Evolutionary conservation across 2,888 invertebrate genomes (phyloP), one percentile per base, ranked within the genome.

Genomic region (Synergus itoensis): DNA sequence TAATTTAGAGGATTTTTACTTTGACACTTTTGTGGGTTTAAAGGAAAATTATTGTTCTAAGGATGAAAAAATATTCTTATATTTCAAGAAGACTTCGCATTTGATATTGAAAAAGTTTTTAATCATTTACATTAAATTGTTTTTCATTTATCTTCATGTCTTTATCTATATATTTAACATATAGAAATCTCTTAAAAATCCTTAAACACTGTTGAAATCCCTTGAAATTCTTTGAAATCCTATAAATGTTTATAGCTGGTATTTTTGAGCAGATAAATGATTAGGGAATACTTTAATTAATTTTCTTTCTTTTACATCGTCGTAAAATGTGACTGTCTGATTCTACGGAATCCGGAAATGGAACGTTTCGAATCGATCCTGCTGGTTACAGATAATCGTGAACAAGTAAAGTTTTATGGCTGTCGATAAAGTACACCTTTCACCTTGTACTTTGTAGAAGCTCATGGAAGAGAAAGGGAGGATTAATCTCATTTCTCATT

Each of bases 1-100:
- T 87, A 84, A 89, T 89, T 89, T 87, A 85, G 87, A 87, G 85
- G 36, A 63, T n/a, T 63, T 63, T 63, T 36, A 63, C 14, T 63
- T 16, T 36, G 28, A 12, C 36, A 40, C 16, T 63, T 36, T 63
- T 40, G 8, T 53, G 1, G 18, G 2, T 53, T 53, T 3, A 18
- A n/a, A n/a, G n/a, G 53, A n/a, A 53, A n/a, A n/a, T n/a, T 53
- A 8, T 53, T n/a, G n/a, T 4, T 5, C 0, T 53, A 9, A 0
- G n/a, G 8, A 53, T 53, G 8, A 4, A 9, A 9, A n/a, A 53
- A 1, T 8, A 53, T 8, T 53, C n/a, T n/a, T 53, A n/a, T 53
- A 53, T 53, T 9, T n/a, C 53, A n/a, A 3, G 2, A 53, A 53
- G 1, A 8, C 8, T 53, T 53, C n/a, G 16, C n/a, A 53, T n/a